Base-by-base conservation (phyloP, 2,797 vertebrate genomes). In the Protonibea diacanthus region DNA sequence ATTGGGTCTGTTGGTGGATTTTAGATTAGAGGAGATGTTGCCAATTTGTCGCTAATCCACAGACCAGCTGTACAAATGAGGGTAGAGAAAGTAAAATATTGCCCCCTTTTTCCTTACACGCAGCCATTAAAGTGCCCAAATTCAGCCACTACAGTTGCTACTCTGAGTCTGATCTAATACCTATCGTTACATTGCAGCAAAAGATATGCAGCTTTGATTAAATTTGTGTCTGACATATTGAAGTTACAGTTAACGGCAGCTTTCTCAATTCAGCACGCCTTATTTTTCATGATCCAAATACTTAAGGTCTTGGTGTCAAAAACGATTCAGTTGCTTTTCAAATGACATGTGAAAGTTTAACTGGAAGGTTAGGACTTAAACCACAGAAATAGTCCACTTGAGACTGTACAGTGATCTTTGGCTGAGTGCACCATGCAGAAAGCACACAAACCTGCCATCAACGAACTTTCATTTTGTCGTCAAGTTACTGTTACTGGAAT, bases 11-110 rank as follows among this genome's bases (percentile, higher is more conserved):
- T 62, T 66, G 60, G 71, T 78, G 66, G 73, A 33, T 75, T 76
- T 77, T 69, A 82, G 63, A 82, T 87, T 77, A 81, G 48, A 71
- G 64, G 78, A 68, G 80, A 68, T 62, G 74, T 59, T n/a, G 44
- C 57, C 76, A 74, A 71, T 82, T 76, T 60, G 45, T 25, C 1
- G 1, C 25, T 40, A 58, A 59, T 48, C 29, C 0, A 44, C 44
- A 68, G 57, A 81, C 42, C 64, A 77, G 47, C 69, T 63, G 61
- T 38, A 74, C 48, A 78, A 65, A 76, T 59, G 58, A 63, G n/a
- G 23, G 15, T 10, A 25, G 45, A 38, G 4, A 52, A 59, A 53
- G 29, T 17, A 38, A 77, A 81, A 82, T 51, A 3, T 8, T 23
- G 29, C 27, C 9, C 7, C 5, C 4, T 3, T 25, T 70, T 65